Conservation (phyloP, 92 coral and sea anemone genomes). For the Bergia sp. region DNA sequence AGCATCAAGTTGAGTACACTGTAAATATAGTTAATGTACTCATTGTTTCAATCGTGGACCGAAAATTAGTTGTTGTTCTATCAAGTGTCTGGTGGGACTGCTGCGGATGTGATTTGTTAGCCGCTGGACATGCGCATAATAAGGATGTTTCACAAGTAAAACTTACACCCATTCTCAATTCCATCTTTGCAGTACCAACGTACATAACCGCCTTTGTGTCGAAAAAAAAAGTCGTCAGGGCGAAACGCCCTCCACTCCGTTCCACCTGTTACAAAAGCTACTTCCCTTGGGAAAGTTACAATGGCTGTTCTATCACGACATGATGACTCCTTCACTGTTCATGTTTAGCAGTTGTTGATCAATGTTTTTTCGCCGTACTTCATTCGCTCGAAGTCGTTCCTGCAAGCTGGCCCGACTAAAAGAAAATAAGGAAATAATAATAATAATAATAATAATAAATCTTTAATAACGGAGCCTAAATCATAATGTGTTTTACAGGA, state of each 20-base stretch:
- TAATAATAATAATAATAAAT: no score
- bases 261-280: background rate
- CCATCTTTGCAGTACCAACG: background rate
- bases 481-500: no score
- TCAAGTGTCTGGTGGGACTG: background rate
- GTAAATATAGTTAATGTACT: background rate
- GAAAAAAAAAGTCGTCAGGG: background rate
- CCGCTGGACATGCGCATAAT: background rate
- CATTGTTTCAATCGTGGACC: background rate
- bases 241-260: background rate
- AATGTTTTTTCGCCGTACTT: constrained; percentile 77
- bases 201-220: background rate
- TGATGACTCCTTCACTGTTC: constrained; percentile 53
- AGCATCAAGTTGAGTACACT: no score
- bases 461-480: no score
- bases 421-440: background rate
- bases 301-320: constrained; percentile 22
- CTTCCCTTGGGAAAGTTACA: background rate
- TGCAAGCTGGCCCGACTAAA: constrained; percentile 88
- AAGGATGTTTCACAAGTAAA: background rate
- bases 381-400: constrained; percentile 80
- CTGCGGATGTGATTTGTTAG: background rate
- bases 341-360: constrained; percentile 80
- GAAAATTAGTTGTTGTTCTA: background rate
- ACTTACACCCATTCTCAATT: no score